Evolutionary conservation across 92 coral and sea anemone genomes (phyloP), one percentile per base, ranked within the genome.

Genomic region (Hydrozoanthus gracilis): DNA sequence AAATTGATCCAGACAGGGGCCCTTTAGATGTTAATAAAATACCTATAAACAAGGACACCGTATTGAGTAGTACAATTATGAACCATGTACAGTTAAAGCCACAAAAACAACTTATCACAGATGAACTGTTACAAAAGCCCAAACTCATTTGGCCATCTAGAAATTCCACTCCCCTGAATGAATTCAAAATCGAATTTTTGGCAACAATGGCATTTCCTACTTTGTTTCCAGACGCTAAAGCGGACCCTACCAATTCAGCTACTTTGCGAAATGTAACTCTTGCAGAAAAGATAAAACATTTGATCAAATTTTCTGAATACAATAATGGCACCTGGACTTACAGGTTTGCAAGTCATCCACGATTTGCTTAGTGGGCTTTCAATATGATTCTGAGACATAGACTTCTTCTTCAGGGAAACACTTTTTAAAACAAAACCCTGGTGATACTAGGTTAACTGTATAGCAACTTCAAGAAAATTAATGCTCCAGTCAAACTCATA

Each of bases 311-410:
- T 90, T 88, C 90, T 47, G 90, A 90, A 90, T 16, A 73, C 20
- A 47, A 52, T 10, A 72, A 90, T 90, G 87, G 83, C 6, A 51
- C 73, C 48, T 90, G 92, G 92, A 66, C 62, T 1, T 90, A 90
- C 64, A 87, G 92, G 69, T 90, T 90, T 90, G 92, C 90, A 71
- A 45, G 82, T n/a, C 90, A 86, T 49, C 92, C 92, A 64, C 56
- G 90, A 47, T 90, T 90, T 87, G 89, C 90, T 45, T 90, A 82
- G 44, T 86, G 88, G 93, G 90, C 93, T 50, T 87, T 84, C 61
- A 89, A 77, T 52, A 89, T 85, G 92, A 68, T 85, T 17, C 92
- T 86, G 39, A 89, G 90, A 73, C 89, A 90, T 44, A 87, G 88
- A 73, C 89, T 82, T 27, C 48, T 77, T 39, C n/a, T 72, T 65